Percentiles rank a stretch among this genome's conserved stretches.
phyloP scores from a whole-genome alignment of 2,797 vertebrate genomes.

The Lycodopsis pacificus region DNA sequence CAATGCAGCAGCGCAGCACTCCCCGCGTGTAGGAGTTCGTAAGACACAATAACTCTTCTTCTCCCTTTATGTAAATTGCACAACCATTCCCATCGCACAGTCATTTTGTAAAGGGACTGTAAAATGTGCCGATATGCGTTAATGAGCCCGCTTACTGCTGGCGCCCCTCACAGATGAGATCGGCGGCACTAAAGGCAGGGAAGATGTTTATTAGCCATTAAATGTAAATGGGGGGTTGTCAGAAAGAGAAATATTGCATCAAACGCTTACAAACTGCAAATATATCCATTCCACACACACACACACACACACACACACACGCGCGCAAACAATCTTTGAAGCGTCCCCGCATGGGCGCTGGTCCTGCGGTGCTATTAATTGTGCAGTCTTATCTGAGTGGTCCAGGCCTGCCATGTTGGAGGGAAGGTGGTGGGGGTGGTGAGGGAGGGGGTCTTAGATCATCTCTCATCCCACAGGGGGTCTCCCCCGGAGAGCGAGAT shows the following conservation, averaged over 20 bases:
- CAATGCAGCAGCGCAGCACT: background rate
- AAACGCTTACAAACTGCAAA: constrained; percentile 45
- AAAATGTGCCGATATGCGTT: constrained; percentile 2
- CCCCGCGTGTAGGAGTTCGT: background rate
- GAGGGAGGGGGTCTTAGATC: constrained; percentile 47
- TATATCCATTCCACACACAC: constrained; percentile 29
- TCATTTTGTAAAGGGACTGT: constrained; percentile 16
- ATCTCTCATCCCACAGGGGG: constrained; percentile 51
- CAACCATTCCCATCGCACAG: constrained; percentile 14
- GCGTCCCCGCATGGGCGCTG: constrained; percentile 54
- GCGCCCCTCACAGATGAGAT: constrained; percentile 35
- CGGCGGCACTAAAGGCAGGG: constrained; percentile 16
- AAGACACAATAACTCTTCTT: constrained; percentile 22
- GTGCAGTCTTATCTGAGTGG: constrained; percentile 76
- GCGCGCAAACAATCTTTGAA: constrained; percentile 74
- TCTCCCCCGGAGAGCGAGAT: constrained; percentile 60
- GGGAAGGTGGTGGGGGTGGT: constrained; percentile 38
- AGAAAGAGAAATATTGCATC: constrained; percentile 58
- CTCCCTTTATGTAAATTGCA: constrained; percentile 23
- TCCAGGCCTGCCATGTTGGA: constrained; percentile 68
- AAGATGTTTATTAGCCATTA: constrained; percentile 55
- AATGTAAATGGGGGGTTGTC: constrained; percentile 45
- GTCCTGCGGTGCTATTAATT: constrained; percentile 77
- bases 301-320: too few species aligned
- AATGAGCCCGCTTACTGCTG: constrained; percentile 9